phyloP scores from a whole-genome alignment of 2,113 vertebrate species.

The Aptenodytes forsteri region DNA sequence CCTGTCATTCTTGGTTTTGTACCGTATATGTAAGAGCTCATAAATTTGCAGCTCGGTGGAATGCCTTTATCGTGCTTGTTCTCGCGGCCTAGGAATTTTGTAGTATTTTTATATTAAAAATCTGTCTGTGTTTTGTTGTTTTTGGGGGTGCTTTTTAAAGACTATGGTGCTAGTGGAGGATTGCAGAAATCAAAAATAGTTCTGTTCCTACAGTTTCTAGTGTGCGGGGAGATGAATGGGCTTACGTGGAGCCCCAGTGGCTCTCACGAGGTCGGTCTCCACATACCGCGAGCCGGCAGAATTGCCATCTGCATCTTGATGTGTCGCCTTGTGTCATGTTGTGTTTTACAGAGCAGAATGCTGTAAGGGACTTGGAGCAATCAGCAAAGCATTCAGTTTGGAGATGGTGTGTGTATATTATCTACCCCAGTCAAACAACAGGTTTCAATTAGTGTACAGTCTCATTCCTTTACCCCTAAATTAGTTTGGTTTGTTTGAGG shows the following conservation, averaged over 20 bases:
- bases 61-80: not conserved
- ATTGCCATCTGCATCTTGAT: not conserved
- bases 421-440: not conserved
- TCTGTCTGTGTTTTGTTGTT: not conserved
- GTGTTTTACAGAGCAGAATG: not conserved
- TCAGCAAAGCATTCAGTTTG: accelerated
- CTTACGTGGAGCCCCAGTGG: accelerated
- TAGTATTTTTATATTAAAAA: not conserved
- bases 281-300: accelerated
- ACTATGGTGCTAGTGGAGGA: not conserved
- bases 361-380: not conserved
- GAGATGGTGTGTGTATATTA: not conserved
- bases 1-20: not conserved
- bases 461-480: not conserved
- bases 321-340: not conserved
- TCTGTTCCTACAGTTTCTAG: not conserved
- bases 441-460: not conserved
- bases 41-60: not conserved
- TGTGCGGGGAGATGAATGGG: not conserved
- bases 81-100: not conserved
- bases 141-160: not conserved
- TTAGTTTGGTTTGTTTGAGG: not conserved
- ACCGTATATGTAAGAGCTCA: not conserved
- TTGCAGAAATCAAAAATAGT: not conserved
- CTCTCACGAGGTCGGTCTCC: not conserved